These are phyloP conservation scores for Pantala flavescens DNA, from an alignment of 1,140 invertebrate genomes.

Conservation along the genomic window DNA sequence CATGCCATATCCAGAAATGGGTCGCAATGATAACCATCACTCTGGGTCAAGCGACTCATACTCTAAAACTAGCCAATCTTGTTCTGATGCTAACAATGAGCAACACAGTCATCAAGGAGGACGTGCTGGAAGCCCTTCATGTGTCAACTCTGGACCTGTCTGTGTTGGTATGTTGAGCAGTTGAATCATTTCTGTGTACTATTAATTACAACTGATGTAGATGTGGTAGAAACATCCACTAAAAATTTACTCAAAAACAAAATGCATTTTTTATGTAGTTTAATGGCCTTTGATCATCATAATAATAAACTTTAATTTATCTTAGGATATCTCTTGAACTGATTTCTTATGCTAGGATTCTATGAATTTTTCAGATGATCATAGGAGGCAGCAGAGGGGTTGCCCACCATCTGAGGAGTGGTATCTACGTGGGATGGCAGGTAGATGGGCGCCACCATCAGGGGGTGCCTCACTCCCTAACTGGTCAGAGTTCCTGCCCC, in stretches of 20 bases:
- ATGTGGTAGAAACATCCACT: too few species aligned
- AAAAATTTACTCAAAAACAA: too few species aligned
- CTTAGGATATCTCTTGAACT: too few species aligned
- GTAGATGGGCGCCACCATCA: background rate
- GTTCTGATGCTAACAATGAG: background rate
- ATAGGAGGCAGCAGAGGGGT: background rate
- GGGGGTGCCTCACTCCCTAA: background rate
- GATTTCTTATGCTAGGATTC: too few species aligned
- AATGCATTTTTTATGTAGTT: too few species aligned
- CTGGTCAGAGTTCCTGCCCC: conserved; percentile 1
- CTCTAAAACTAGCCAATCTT: background rate
- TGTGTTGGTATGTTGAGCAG: background rate
- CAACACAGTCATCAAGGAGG: background rate
- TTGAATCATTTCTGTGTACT: too few species aligned
- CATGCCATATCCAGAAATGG: background rate
- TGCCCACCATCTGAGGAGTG: background rate
- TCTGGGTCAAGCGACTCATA: background rate
- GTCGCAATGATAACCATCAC: background rate
- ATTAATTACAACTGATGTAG: too few species aligned
- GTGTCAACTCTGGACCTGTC: background rate
- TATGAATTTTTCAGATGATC: background rate
- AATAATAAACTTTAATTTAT: too few species aligned
- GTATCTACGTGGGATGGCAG: background rate
- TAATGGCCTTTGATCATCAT: too few species aligned
- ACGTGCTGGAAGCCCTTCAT: background rate